Percentiles rank a stretch among this genome's conserved stretches.
These are phyloP conservation scores for Sebastes diploproa DNA, from an alignment of 2,797 vertebrate species.

Conservation along the genomic window DNA sequence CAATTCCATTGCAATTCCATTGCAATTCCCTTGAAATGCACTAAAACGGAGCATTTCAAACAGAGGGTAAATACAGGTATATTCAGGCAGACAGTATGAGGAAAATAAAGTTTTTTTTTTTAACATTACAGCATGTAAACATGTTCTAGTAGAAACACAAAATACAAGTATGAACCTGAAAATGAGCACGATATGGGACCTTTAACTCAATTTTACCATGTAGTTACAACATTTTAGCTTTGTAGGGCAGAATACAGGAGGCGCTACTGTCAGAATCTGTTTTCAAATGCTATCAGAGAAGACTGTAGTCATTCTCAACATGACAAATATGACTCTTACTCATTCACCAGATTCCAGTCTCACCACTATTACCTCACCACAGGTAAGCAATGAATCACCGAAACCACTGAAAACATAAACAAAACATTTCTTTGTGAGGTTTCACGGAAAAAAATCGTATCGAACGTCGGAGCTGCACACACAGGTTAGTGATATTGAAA, in stretches of 20 bases:
- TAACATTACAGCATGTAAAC: too few species aligned
- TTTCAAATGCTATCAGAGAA: background rate
- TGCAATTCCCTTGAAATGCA: too few species aligned
- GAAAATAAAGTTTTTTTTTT: too few species aligned
- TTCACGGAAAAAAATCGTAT: slow-evolving; percentile 16
- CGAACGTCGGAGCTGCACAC: background rate
- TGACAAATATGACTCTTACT: background rate
- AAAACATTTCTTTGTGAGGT: background rate
- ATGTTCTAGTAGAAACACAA: too few species aligned
- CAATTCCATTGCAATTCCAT: too few species aligned
- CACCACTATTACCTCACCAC: slow-evolving; percentile 7
- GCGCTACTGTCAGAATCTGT: background rate
- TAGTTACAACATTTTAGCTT: background rate
- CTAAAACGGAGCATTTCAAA: too few species aligned
- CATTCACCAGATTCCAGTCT: background rate
- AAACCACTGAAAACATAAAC: background rate
- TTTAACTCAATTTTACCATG: background rate
- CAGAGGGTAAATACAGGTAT: too few species aligned
- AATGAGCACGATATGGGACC: too few species aligned
- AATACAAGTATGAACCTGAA: too few species aligned
- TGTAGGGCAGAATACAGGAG: background rate
- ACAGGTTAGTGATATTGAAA: slow-evolving; percentile 42
- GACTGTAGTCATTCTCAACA: background rate
- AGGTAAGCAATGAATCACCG: slow-evolving; percentile 29
- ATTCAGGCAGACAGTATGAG: too few species aligned